A percentile compares a stretch with the other conserved stretches of the same genome.
These are phyloP conservation scores for Momotus momota DNA, from an alignment of 2,797 vertebrate species.

Conservation along the genomic window DNA sequence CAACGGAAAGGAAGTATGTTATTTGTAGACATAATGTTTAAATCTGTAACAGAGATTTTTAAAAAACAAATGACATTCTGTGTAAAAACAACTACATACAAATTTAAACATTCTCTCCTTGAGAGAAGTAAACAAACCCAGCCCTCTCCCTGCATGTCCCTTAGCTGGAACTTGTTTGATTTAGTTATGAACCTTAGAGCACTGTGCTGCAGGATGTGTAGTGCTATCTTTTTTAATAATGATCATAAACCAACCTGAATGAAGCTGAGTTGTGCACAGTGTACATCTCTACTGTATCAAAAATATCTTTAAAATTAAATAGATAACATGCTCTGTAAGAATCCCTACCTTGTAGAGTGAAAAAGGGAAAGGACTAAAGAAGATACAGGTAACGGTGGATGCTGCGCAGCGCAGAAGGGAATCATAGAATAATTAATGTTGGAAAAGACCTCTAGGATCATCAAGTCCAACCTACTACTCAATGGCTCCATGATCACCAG, in stretches of 20 bases:
- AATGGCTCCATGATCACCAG: no score
- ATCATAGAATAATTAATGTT: no score
- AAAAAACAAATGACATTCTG: neutral
- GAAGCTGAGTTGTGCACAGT: neutral
- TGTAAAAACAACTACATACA: neutral
- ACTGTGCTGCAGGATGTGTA: neutral
- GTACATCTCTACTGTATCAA: neutral
- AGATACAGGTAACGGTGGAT: neutral
- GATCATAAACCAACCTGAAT: neutral
- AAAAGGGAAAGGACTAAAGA: neutral
- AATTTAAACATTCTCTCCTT: neutral
- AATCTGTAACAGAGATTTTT: neutral
- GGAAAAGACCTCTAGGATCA: no score
- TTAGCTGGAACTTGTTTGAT: neutral
- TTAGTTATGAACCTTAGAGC: neutral
- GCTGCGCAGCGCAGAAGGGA: neutral
- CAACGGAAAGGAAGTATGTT: neutral
- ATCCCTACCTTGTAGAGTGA: neutral
- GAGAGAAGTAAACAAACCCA: neutral
- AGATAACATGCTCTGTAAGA: neutral
- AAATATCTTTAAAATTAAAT: neutral
- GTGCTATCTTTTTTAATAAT: neutral
- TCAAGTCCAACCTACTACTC: no score
- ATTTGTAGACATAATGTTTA: accelerated
- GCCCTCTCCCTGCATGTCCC: neutral